A percentile compares a stretch with the other conserved stretches of the same genome.
Conservation (phyloP, 2,113 vertebrate species). For the Aegotheles bennettii region DNA sequence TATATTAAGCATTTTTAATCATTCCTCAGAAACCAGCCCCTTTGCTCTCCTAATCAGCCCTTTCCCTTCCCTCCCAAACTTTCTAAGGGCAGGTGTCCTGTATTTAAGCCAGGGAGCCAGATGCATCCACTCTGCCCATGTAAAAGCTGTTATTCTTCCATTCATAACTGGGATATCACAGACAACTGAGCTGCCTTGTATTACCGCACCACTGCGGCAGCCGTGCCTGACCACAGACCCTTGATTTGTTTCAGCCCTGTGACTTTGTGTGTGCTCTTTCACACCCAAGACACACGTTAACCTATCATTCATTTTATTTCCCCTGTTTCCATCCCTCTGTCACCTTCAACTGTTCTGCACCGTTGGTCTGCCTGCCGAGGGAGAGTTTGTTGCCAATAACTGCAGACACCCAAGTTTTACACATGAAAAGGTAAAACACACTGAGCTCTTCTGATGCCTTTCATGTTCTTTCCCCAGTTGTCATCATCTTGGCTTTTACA, state of each 20-base stretch:
- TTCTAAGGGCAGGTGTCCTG: neutral
- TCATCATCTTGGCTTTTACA: neutral
- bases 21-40: neutral
- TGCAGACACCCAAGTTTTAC: neutral
- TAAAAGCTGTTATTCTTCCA: neutral
- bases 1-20: neutral
- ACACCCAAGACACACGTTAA: neutral
- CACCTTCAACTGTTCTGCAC: neutral
- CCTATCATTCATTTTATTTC: neutral
- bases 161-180: fast-evolving
- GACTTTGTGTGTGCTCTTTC: neutral
- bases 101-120: neutral
- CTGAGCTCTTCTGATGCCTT: neutral
- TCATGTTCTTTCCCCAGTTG: neutral
- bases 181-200: neutral
- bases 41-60: neutral
- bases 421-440: neutral
- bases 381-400: neutral
- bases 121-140: neutral
- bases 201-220: neutral
- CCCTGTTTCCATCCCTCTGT: neutral
- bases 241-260: neutral
- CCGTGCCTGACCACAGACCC: neutral
- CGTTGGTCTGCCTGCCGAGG: neutral
- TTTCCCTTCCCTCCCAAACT: neutral